Base-by-base conservation (phyloP, 2,888 invertebrate species). In the Drosophila flavopinicola region DNA sequence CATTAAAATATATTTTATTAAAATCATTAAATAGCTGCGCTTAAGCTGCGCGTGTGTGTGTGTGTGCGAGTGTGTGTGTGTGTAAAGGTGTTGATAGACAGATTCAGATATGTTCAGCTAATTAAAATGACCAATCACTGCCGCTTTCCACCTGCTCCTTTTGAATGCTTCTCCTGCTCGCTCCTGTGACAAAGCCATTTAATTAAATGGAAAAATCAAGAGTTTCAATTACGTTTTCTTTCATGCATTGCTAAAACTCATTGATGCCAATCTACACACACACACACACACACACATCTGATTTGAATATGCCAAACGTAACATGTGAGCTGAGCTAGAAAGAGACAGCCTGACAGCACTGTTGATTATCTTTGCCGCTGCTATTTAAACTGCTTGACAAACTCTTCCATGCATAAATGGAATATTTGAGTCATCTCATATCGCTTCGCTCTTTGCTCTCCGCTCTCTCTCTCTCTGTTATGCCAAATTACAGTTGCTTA, bases 201-300 rank as follows among this genome's bases (percentile, higher is more conserved):
- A 79, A 84, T 83, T 83, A 82, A 84, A 73, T 73, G 70, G 53
- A 67, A 77, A 77, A 69, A 77, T 80, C 69, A 72, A 77, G 78
- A 54, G 78, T 70, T 77, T 75, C 78, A 83, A 75, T 78, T 78
- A 70, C 75, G 73, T n/a, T n/a, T n/a, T n/a, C n/a, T 77, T 72
- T 52, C 66, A 37, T 37, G 72, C 63, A 77, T 77, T 59, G 66
- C 66, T 65, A 75, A 57, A 35, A 15, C 52, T 39, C 37, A 57
- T 66, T 57, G 69, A 66, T 75, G 49, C 58, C 75, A 64, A 69
- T 65, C 69, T 39, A 66, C 63, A 47, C 30, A 58, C 4, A 32
- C 27, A 38, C 32, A 49, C 11, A 42, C 9, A 44, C 11, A 15
- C 30, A 45, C 29, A 13, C 27, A 17, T 20, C 17, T 6, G 30